phyloP scores from a whole-genome alignment of 2,797 vertebrate species.

The Rhynchonycteris naso region DNA sequence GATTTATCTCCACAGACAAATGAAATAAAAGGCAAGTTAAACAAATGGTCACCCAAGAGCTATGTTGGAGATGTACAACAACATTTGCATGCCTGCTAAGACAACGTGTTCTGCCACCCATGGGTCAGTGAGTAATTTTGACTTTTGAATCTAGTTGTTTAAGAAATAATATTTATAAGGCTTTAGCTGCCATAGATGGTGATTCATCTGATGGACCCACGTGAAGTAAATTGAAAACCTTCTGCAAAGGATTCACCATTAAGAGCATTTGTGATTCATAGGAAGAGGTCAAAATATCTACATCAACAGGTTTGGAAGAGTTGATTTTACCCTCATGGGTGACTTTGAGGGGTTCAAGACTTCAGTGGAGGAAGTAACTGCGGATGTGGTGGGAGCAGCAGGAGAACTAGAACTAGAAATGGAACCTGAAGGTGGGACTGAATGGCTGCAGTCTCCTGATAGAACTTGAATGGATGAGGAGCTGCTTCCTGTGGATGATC shows the following conservation, averaged over 20 bases:
- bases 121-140: too few species aligned
- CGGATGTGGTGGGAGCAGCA: not conserved
- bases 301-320: not conserved
- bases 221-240: too few species aligned
- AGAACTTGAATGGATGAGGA: not conserved
- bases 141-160: too few species aligned
- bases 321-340: not conserved
- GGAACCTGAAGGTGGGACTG: not conserved
- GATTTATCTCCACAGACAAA: too few species aligned
- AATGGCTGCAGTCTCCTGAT: not conserved
- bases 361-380: not conserved
- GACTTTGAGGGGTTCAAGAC: not conserved
- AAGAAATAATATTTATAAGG: too few species aligned
- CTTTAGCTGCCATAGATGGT: too few species aligned
- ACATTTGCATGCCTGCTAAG: not conserved
- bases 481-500: not conserved
- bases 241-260: not conserved
- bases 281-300: not conserved
- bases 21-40: too few species aligned
- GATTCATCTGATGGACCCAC: too few species aligned
- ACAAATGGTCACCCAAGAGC: too few species aligned
- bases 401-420: not conserved
- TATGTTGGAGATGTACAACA: not conserved
- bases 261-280: not conserved
- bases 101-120: not conserved